Evolutionary conservation across 2,888 invertebrate genomes (phyloP).

Genomic region (Eristalis intricaria): DNA sequence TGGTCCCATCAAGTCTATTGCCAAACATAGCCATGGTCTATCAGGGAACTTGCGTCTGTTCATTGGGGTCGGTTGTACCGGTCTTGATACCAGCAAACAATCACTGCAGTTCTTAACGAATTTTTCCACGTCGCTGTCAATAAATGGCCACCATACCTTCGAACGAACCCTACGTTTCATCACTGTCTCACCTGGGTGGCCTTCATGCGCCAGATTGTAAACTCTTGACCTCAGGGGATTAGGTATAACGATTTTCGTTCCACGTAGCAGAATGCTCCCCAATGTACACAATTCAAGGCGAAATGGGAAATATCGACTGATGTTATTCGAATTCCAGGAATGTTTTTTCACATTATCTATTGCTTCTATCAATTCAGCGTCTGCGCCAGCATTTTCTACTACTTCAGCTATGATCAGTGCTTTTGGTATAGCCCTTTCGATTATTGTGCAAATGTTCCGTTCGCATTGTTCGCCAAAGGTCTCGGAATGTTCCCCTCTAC

Average conservation of each 20-base stretch:
- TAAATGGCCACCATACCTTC: slow-evolving; percentile 20
- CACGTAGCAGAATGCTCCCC: slow-evolving; percentile 64
- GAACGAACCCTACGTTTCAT: slow-evolving; percentile 26
- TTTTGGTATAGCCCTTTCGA: too few relatives aligned
- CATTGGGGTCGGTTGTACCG: slow-evolving; percentile 44
- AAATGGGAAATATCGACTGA: slow-evolving; percentile 38
- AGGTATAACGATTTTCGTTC: slow-evolving; percentile 60
- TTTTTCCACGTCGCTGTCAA: slow-evolving; percentile 21
- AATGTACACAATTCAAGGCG: slow-evolving; percentile 46
- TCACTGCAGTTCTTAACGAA: slow-evolving; percentile 19
- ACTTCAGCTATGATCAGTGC: too few relatives aligned
- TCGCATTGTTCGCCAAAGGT: too few relatives aligned
- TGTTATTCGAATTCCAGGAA: too few relatives aligned
- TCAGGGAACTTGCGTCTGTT: slow-evolving; percentile 15
- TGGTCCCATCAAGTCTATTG: slow-evolving; percentile 39
- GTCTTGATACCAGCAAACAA: slow-evolving; percentile 38
- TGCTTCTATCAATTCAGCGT: too few relatives aligned
- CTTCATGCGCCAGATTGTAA: too few relatives aligned
- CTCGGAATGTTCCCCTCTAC: too few relatives aligned
- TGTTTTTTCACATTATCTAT: too few relatives aligned
- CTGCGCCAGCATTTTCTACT: too few relatives aligned
- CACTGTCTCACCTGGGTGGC: slow-evolving; percentile 59
- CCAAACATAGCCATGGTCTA: slow-evolving; percentile 20
- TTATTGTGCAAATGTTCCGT: too few relatives aligned
- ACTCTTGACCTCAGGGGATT: slow-evolving; percentile 53